These are phyloP conservation scores for Cichladusa arquata DNA, from an alignment of 2,113 vertebrate species.

Conservation along the genomic window DNA sequence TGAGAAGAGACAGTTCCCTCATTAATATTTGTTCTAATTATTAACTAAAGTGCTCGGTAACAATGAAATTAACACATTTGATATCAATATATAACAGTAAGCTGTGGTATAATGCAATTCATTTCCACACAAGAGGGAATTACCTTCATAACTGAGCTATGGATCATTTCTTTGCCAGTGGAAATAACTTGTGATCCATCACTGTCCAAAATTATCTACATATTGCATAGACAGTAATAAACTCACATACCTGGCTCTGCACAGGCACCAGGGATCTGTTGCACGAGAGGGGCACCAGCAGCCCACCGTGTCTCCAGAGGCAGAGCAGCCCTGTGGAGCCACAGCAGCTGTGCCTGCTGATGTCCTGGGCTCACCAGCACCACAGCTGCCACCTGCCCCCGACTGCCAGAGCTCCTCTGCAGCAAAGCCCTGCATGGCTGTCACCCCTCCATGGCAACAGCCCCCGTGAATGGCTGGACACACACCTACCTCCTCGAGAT, in stretches of 20 bases:
- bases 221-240: neutral
- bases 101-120: constrained; percentile 9
- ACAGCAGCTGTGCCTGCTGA: neutral
- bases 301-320: accelerated
- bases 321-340: neutral
- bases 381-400: neutral
- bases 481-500: neutral
- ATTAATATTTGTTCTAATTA: constrained; percentile 43
- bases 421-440: accelerated
- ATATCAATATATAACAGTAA: constrained; percentile 44
- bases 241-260: neutral
- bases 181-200: constrained; percentile 19
- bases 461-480: neutral
- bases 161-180: constrained; percentile 26
- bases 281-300: neutral
- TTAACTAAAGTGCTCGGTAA: constrained; percentile 52
- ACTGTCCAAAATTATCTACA: constrained; percentile 26
- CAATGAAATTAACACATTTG: constrained; percentile 58
- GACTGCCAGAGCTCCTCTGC: neutral
- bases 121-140: constrained; percentile 38
- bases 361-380: neutral
- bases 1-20: neutral
- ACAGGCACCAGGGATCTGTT: neutral
- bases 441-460: neutral
- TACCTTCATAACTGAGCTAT: neutral